A percentile compares a stretch with the other conserved stretches of the same genome.
phyloP scores from a whole-genome alignment of 92 coral and sea anemone genomes.

The Siderastrea radians region DNA sequence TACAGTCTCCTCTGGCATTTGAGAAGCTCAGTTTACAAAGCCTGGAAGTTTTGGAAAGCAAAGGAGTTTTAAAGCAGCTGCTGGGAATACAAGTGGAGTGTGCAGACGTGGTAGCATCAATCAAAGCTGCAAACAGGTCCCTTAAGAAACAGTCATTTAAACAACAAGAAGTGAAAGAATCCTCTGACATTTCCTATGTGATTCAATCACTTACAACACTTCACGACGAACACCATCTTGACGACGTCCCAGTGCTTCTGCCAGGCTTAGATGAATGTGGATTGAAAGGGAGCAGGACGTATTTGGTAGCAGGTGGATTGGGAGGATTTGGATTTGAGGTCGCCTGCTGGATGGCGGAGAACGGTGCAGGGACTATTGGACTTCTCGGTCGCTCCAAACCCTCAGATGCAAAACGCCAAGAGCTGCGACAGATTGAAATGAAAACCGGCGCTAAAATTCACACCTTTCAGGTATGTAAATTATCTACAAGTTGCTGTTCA shows the following conservation, averaged over 20 bases:
- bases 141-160: neutral
- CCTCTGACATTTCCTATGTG: neutral
- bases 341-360: conserved; percentile 82
- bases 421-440: conserved; percentile 54
- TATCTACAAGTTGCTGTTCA: neutral
- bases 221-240: neutral
- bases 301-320: conserved; percentile 83
- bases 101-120: neutral
- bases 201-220: conserved; percentile 13
- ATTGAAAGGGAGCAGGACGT: conserved; percentile 70
- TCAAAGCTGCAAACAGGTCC: neutral
- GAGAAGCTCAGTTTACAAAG: conserved; percentile 41
- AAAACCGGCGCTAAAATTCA: conserved; percentile 66
- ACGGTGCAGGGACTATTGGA: conserved; percentile 77
- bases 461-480: conserved; percentile 54
- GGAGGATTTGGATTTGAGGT: conserved; percentile 90
- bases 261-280: conserved; percentile 65
- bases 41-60: conserved; percentile 28
- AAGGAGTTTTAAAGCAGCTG: conserved; percentile 37
- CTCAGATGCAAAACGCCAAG: conserved; percentile 58
- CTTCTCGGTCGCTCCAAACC: conserved; percentile 82
- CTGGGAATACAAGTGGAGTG: conserved; percentile 3
- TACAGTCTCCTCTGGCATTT: conserved; percentile 11
- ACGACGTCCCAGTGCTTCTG: conserved; percentile 27
- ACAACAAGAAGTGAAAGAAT: too few relatives aligned